Conservation (phyloP, 2,888 invertebrate species). For the Pemphredon lugubris region DNA sequence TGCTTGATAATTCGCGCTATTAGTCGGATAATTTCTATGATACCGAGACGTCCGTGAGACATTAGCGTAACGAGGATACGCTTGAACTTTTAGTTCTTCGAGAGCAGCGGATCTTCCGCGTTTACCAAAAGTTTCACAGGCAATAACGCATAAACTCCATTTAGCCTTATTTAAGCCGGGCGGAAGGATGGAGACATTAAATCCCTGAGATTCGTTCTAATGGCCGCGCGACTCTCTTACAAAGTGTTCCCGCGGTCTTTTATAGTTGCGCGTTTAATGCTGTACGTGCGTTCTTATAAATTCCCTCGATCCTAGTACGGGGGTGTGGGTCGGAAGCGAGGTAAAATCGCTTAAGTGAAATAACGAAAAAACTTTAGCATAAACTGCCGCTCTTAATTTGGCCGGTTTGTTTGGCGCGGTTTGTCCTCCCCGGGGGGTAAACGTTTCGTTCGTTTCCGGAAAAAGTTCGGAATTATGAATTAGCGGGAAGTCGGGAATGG, state of each 20-base stretch:
- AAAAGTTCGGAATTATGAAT: conserved; percentile 68
- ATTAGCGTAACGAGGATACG: not conserved
- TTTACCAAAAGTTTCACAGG: conserved; percentile 52
- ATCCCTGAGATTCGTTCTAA: conserved; percentile 80
- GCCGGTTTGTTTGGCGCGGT: conserved; percentile 58
- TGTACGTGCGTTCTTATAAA: conserved; percentile 74
- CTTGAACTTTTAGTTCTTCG: conserved; percentile 13
- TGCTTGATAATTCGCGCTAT: too few species aligned
- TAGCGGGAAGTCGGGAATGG: conserved; percentile 62
- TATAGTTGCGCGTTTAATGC: conserved; percentile 35
- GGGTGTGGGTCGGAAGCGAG: conserved; percentile 9
- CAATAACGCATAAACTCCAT: conserved; percentile 66
- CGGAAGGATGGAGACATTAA: conserved; percentile 74
- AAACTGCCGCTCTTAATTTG: conserved; percentile 68
- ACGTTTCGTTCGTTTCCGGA: conserved; percentile 67
- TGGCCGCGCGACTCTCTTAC: conserved; percentile 79
- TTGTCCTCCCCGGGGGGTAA: conserved; percentile 41
- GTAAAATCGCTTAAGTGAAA: conserved; percentile 61
- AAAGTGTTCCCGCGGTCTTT: conserved; percentile 75
- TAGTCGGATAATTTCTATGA: not conserved
- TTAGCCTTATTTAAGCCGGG: conserved; percentile 61
- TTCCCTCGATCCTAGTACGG: conserved; percentile 56
- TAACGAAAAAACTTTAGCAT: conserved; percentile 62
- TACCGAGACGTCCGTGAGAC: conserved; percentile 3
- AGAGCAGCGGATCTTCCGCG: conserved; percentile 35